Evolutionary conservation across 2,113 vertebrate genomes (phyloP).

Genomic region (cattle (Bos taurus)): DNA sequence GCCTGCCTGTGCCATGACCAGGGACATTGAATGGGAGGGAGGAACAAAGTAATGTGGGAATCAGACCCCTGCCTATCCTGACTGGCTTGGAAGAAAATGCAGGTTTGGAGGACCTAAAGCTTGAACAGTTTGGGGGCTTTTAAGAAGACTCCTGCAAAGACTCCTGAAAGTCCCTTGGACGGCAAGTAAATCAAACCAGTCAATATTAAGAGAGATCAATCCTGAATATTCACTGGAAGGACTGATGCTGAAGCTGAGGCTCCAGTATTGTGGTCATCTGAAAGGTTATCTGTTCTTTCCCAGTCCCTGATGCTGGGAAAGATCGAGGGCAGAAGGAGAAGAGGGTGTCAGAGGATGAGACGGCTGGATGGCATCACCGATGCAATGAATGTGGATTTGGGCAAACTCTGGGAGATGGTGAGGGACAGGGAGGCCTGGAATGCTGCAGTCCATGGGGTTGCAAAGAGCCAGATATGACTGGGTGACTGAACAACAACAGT

Average conservation of each 20-base stretch:
- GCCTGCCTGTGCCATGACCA: too few relatives aligned
- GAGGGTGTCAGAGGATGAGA: background rate
- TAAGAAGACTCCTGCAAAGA: background rate
- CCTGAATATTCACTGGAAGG: background rate
- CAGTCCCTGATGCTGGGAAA: background rate
- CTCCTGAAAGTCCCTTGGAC: background rate
- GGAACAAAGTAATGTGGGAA: rapidly evolving
- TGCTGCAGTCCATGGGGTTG: background rate
- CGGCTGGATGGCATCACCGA: background rate
- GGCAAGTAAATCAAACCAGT: background rate
- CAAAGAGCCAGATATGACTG: background rate
- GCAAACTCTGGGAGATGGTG: background rate
- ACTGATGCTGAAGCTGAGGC: background rate
- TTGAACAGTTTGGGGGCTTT: background rate
- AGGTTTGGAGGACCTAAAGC: background rate
- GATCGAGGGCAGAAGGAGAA: background rate
- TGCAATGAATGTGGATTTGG: background rate
- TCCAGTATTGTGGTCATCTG: background rate
- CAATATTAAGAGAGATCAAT: background rate
- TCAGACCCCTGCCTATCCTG: background rate
- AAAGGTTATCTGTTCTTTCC: background rate
- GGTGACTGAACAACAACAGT: background rate
- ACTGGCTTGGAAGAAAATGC: background rate
- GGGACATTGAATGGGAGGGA: background rate
- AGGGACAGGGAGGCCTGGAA: background rate